Percentiles rank a stretch among this genome's conserved stretches.
These are phyloP conservation scores for Unio delphinus DNA, from an alignment of 2,888 invertebrate species.

Conservation along the genomic window DNA sequence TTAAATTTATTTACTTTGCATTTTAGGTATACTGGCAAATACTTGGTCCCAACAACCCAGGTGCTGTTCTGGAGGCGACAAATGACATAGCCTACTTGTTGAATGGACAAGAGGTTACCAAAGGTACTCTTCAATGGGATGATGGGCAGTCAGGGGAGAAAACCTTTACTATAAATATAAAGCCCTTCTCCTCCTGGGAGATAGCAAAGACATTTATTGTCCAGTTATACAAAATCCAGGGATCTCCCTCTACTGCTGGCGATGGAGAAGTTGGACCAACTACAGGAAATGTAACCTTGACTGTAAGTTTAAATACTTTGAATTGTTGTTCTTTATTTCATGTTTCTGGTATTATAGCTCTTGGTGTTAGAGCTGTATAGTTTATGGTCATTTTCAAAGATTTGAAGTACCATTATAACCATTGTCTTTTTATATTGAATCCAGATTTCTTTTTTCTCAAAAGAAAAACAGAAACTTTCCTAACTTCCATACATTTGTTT, in stretches of 20 bases:
- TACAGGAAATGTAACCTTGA: conserved; percentile 50
- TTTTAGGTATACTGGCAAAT: conserved; percentile 64
- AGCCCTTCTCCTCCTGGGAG: conserved; percentile 66
- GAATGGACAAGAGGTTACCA: conserved; percentile 52
- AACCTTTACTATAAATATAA: conserved; percentile 56
- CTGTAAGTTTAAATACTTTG: conserved; percentile 43
- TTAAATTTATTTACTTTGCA: neutral
- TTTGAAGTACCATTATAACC: too few relatives aligned
- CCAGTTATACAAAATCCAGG: conserved; percentile 54
- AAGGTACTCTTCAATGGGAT: conserved; percentile 57
- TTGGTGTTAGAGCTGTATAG: too few relatives aligned
- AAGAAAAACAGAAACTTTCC: too few relatives aligned
- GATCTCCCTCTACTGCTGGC: conserved; percentile 48
- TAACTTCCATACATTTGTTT: too few relatives aligned
- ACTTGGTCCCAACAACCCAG: conserved; percentile 67
- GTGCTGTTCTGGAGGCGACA: conserved; percentile 50
- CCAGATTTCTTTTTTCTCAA: too few relatives aligned
- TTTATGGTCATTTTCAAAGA: too few relatives aligned
- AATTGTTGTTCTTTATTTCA: too few relatives aligned
- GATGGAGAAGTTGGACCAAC: conserved; percentile 61
- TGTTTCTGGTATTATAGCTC: too few relatives aligned
- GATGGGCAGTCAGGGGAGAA: conserved; percentile 60
- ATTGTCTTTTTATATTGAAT: too few relatives aligned
- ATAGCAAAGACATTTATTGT: conserved; percentile 63
- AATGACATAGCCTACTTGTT: conserved; percentile 54